Conservation (phyloP, 2,113 vertebrate species). For the Arvicanthis niloticus region DNA sequence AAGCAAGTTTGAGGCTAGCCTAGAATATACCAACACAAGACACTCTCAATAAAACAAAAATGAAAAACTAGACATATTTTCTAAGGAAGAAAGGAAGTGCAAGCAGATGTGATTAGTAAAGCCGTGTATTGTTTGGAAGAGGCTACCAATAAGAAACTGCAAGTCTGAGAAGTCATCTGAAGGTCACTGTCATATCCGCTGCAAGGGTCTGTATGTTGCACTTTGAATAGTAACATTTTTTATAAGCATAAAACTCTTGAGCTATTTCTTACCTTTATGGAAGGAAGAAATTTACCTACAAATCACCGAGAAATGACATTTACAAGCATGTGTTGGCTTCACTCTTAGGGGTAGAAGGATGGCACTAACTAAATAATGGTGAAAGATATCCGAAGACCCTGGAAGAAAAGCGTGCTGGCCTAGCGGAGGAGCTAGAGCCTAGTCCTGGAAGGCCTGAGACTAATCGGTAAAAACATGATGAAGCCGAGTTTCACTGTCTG, state of each 20-base stretch:
- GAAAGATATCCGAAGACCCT: background rate
- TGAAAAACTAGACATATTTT: background rate
- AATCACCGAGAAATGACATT: background rate
- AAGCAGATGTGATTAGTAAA: background rate
- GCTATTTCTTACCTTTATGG: background rate
- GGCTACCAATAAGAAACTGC: background rate
- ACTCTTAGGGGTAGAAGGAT: background rate
- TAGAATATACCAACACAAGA: background rate
- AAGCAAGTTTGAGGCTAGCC: background rate
- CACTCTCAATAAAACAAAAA: background rate
- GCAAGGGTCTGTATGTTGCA: background rate
- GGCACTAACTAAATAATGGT: background rate
- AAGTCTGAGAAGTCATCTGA: background rate
- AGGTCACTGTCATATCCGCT: background rate
- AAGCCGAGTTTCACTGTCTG: background rate
- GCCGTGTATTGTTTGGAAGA: background rate
- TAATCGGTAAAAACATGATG: background rate
- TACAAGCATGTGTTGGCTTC: background rate
- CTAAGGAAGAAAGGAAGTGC: slow-evolving; percentile 35
- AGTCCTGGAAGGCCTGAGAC: background rate
- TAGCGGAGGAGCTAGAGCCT: too few relatives aligned
- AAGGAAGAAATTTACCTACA: slow-evolving; percentile 15
- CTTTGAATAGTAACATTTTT: background rate
- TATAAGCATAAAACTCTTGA: background rate
- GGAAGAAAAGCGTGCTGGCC: background rate